phyloP scores from a whole-genome alignment of 2,113 vertebrate genomes.

The Hippolais icterina region DNA sequence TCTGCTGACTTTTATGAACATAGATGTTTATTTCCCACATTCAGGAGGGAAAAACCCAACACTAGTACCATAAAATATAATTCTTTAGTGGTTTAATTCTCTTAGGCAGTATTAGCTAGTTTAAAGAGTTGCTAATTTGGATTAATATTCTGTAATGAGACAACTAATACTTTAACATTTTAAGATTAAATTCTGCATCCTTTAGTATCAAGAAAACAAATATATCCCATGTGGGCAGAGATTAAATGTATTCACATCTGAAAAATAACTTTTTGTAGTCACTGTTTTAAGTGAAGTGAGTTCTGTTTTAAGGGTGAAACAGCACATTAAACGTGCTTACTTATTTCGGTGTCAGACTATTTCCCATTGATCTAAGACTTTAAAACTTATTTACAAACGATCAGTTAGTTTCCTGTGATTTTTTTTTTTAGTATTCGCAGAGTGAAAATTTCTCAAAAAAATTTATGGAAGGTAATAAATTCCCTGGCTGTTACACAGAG shows the following conservation, averaged over 20 bases:
- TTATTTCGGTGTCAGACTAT: neutral
- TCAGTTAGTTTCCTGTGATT: neutral
- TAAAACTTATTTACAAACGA: neutral
- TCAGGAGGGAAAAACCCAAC: neutral
- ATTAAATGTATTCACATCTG: neutral
- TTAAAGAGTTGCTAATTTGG: neutral
- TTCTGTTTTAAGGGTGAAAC: neutral
- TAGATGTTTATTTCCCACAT: neutral
- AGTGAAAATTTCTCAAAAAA: neutral
- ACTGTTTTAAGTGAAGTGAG: too few relatives aligned
- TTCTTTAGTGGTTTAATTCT: neutral
- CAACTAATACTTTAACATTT: neutral
- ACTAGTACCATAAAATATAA: neutral
- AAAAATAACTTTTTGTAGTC: neutral
- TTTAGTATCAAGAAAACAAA: neutral
- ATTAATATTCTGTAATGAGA: neutral
- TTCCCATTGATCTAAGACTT: neutral
- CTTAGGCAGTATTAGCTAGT: neutral
- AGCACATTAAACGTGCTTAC: neutral
- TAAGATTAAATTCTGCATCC: neutral
- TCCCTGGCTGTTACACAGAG: neutral
- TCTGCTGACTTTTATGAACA: neutral
- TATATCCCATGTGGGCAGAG: neutral
- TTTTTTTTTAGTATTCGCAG: neutral
- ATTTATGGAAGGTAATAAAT: neutral